phyloP scores from a whole-genome alignment of 2,888 invertebrate genomes.

The Augiades crinisus region DNA sequence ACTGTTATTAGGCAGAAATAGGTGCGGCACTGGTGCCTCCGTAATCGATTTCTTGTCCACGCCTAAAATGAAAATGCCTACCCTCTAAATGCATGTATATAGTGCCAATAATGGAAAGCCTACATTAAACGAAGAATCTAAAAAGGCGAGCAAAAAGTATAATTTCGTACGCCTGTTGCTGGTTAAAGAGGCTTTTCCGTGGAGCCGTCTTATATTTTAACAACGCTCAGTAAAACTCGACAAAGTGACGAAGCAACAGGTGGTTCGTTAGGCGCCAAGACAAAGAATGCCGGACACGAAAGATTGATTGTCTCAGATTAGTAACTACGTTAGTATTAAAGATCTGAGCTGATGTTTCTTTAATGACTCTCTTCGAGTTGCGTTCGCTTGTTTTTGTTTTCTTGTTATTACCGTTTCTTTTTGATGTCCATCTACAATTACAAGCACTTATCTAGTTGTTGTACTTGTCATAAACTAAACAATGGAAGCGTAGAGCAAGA shows the following conservation, averaged over 20 bases:
- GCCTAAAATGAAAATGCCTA: too few relatives aligned
- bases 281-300: background rate
- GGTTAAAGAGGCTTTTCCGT: background rate
- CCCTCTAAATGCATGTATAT: too few relatives aligned
- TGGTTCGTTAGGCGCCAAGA: slow-evolving; percentile 2
- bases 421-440: background rate
- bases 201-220: slow-evolving; percentile 3
- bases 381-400: background rate
- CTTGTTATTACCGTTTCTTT: background rate
- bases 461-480: too few relatives aligned
- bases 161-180: slow-evolving; percentile 13
- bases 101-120: too few relatives aligned
- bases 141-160: background rate
- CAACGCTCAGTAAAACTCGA: slow-evolving; percentile 1
- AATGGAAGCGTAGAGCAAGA: too few relatives aligned
- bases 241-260: slow-evolving; percentile 8
- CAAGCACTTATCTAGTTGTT: too few relatives aligned
- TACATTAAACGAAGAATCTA: background rate
- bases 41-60: too few relatives aligned
- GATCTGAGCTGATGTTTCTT: background rate
- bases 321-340: background rate
- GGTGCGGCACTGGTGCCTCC: too few relatives aligned
- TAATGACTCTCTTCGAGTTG: too few relatives aligned
- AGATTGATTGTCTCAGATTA: slow-evolving; percentile 1
- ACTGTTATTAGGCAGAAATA: too few relatives aligned